phyloP scores from a whole-genome alignment of 2,888 invertebrate genomes.

The Pimpla rufipes region DNA sequence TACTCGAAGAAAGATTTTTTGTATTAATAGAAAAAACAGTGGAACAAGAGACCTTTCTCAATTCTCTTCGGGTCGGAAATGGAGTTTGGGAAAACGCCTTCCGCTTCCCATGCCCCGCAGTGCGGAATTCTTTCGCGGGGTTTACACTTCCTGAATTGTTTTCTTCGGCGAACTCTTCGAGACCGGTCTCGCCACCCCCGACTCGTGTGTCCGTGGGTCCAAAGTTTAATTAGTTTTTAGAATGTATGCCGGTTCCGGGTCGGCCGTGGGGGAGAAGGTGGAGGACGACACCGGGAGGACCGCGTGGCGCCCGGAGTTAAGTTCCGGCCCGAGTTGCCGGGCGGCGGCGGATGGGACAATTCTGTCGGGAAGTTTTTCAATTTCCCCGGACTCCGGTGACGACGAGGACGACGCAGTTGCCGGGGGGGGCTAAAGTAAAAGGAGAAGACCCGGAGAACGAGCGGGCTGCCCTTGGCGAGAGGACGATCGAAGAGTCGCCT shows the following conservation, averaged over 20 bases:
- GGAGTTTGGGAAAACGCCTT: conserved; percentile 20
- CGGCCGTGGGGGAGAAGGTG: conserved; percentile 32
- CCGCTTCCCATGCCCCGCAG: not conserved
- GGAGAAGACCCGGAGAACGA: conserved; percentile 13
- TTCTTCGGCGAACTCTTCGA: conserved; percentile 67
- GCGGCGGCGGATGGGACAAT: conserved; percentile 79
- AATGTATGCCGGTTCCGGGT: conserved; percentile 73
- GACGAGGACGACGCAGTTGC: conserved; percentile 31
- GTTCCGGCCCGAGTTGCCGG: conserved; percentile 78
- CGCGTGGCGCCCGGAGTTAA: conserved; percentile 70
- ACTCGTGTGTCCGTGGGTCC: conserved; percentile 72
- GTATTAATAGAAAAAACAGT: not conserved
- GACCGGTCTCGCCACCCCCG: conserved; percentile 44
- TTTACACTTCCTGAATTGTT: conserved; percentile 55
- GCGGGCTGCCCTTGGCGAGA: conserved; percentile 6
- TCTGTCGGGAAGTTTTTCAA: conserved; percentile 84
- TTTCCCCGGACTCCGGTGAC: conserved; percentile 76
- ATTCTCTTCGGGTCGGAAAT: conserved; percentile 31
- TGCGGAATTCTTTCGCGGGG: not conserved
- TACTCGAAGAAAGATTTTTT: not conserved
- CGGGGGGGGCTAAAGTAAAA: conserved; percentile 27
- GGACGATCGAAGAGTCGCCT: conserved; percentile 29
- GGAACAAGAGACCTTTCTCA: not conserved
- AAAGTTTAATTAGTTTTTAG: conserved; percentile 85
- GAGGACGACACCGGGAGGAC: conserved; percentile 30